These are phyloP conservation scores for Dendrolimus punctatus DNA, from an alignment of 1,140 invertebrate genomes.

Conservation along the genomic window DNA sequence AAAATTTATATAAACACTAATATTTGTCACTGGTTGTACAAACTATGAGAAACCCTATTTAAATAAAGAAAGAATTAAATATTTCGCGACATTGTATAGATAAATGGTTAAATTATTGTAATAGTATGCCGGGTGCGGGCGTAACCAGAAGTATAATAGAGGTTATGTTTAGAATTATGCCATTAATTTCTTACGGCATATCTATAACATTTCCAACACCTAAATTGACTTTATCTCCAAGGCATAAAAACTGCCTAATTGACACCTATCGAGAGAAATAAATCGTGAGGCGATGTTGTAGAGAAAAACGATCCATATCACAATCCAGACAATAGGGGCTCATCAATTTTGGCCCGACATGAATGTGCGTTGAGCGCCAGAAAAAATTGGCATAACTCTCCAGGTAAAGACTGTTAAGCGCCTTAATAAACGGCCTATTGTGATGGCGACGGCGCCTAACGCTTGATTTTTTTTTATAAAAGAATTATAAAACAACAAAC, in stretches of 20 bases:
- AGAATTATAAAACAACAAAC: slow-evolving; percentile 23
- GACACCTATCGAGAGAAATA: slow-evolving; percentile 2
- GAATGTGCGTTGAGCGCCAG: slow-evolving; percentile 10
- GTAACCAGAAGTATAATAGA: too few species aligned
- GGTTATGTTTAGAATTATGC: too few species aligned
- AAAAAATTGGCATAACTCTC: slow-evolving; percentile 38
- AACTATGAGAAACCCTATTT: too few species aligned
- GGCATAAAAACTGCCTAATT: slow-evolving; percentile 8
- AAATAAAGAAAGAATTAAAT: too few species aligned
- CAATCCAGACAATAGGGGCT: slow-evolving; percentile 33
- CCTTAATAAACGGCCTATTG: slow-evolving; percentile 47
- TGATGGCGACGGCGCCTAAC: slow-evolving; percentile 38
- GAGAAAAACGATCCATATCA: slow-evolving; percentile 27
- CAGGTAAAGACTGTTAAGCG: slow-evolving; percentile 44
- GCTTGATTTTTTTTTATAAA: slow-evolving; percentile 23
- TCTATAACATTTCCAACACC: too few species aligned
- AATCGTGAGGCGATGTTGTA: slow-evolving; percentile 14
- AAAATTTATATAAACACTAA: too few species aligned
- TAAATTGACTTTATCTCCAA: too few species aligned
- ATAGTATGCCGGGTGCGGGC: too few species aligned
- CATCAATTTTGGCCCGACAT: slow-evolving; percentile 40
- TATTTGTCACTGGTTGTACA: too few species aligned
- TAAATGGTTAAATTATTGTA: too few species aligned
- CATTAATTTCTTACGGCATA: too few species aligned
- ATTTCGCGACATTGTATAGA: too few species aligned